These are phyloP conservation scores for Catostomus latipinnis DNA, from an alignment of 2,797 vertebrate species.

Conservation along the genomic window DNA sequence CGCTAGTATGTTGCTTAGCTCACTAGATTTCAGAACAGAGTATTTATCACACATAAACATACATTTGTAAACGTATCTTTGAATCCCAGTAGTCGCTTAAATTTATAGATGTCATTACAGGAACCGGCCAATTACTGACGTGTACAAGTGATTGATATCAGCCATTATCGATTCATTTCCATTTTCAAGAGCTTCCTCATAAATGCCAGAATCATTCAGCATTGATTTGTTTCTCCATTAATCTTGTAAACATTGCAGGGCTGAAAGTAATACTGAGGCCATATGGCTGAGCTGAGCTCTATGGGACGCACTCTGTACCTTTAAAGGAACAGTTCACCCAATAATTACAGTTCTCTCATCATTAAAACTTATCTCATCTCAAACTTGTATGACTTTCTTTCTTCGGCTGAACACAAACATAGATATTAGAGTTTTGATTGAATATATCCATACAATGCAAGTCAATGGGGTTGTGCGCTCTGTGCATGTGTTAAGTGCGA, in stretches of 20 bases:
- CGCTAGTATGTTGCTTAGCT: neutral
- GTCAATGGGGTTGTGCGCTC: too few relatives aligned
- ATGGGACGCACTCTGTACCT: neutral
- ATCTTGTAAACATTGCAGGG: constrained; percentile 41
- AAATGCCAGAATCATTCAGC: constrained; percentile 58
- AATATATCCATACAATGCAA: too few relatives aligned
- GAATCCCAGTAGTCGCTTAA: constrained; percentile 36
- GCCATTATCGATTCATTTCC: constrained; percentile 68
- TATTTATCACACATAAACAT: constrained; percentile 45
- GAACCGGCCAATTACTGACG: constrained; percentile 56
- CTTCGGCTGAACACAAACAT: too few relatives aligned
- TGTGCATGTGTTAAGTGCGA: too few relatives aligned
- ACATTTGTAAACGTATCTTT: neutral
- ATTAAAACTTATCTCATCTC: too few relatives aligned
- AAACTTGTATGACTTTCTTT: too few relatives aligned
- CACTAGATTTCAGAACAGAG: neutral
- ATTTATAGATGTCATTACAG: constrained; percentile 56
- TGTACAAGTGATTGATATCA: constrained; percentile 66
- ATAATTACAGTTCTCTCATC: too few relatives aligned
- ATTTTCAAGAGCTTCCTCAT: constrained; percentile 53
- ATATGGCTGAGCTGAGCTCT: neutral
- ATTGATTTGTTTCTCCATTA: constrained; percentile 53
- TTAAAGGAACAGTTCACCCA: too few relatives aligned
- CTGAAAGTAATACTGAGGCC: constrained; percentile 18
- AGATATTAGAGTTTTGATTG: too few relatives aligned